Base-by-base conservation (phyloP, 2,113 vertebrate genomes). In the Hippocampus zosterae region DNA sequence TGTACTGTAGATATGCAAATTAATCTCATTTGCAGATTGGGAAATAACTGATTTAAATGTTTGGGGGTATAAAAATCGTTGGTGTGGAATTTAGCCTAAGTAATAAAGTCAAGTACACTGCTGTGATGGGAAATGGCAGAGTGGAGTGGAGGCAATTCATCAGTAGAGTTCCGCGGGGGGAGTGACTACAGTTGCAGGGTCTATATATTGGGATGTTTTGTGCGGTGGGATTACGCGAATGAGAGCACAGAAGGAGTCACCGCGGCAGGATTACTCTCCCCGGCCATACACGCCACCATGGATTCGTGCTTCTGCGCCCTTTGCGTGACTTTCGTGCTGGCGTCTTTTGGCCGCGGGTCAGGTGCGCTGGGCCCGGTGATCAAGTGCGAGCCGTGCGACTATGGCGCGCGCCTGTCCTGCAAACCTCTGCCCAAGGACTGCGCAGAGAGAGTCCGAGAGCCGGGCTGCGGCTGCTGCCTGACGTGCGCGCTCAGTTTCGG, bases 391-490 rank as follows among this genome's bases (percentile, higher is more conserved):
- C 94, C 95, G 0, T 97, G 95, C 81, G 94, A 96, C 41, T 72
- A 74, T 1, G 89, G 83, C n/a, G 93, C 94, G 33, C 84, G 93
- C 71, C 91, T 92, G 50, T 87, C 92, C 78, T 96, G 95, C 91
- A 92, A 90, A 68, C 94, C 94, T 6, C 71, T 93, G 69, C 88
- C 90, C 69, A 77, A 91, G 18, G 91, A 91, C 60, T 97, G 95
- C 84, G 69, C 90, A 3, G 94, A 97, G 81, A 81, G 79, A 37
- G 94, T 96, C 73, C 93, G 93, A 16, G 95, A 97, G 70, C 94
- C 95, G 0, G 95, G 95, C 76, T 98, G 96, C 83, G 95, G 96
- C 79, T 98, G 96, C 90, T 98, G 96, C 90, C 48, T 94, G 89
- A 95, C 94, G 2, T 98, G 96, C 83, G 95, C 96, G 55, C 89